phyloP scores from a whole-genome alignment of 2,797 vertebrate genomes.

The Champsocephalus gunnari region DNA sequence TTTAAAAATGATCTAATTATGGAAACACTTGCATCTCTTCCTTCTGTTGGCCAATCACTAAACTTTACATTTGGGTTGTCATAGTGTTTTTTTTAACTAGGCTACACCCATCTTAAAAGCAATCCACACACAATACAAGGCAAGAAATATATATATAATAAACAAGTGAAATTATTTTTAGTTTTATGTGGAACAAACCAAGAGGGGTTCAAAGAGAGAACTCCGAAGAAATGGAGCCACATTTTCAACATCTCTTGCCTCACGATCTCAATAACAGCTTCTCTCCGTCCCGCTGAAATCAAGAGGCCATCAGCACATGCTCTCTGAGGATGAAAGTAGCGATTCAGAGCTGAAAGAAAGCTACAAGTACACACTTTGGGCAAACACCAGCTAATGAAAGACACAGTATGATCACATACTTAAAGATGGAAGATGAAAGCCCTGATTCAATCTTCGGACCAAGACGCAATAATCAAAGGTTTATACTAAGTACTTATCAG shows the following conservation, averaged over 20 bases:
- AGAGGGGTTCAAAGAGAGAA: neutral
- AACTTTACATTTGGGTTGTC: neutral
- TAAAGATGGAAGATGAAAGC: constrained; percentile 8
- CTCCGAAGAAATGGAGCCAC: neutral
- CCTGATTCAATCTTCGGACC: constrained; percentile 5
- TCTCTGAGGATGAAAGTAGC: constrained; percentile 3
- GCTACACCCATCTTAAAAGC: neutral
- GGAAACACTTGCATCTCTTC: neutral
- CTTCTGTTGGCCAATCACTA: neutral
- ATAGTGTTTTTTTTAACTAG: neutral
- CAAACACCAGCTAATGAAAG: constrained; percentile 15
- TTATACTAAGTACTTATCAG: constrained; percentile 1
- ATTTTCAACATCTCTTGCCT: constrained; percentile 6
- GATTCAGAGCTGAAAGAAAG: neutral
- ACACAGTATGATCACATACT: constrained; percentile 7
- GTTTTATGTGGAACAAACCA: neutral
- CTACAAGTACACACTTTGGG: neutral
- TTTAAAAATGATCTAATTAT: neutral
- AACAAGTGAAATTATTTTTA: neutral
- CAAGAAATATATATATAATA: neutral
- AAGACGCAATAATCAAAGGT: constrained; percentile 10
- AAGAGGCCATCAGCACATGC: neutral
- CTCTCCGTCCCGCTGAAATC: neutral
- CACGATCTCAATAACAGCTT: neutral
- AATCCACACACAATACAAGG: neutral